Evolutionary conservation across 2,113 vertebrate genomes (phyloP).

Genomic region (Cyphomyrus plagiostoma): DNA sequence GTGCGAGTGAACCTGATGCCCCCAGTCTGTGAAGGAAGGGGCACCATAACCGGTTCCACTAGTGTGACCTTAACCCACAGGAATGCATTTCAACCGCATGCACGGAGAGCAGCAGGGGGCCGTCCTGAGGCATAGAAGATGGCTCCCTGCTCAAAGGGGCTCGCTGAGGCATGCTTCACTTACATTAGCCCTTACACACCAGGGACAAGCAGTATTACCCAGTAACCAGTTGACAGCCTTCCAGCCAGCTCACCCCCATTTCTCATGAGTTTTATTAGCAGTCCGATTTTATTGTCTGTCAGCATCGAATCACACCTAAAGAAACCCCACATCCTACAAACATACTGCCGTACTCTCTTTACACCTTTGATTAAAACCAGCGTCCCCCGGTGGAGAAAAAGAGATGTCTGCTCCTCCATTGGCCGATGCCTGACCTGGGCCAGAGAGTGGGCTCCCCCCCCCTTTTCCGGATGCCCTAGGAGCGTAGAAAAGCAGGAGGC

Average conservation of each 20-base stretch:
- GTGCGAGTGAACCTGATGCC: slow-evolving; percentile 2
- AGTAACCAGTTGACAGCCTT: background rate
- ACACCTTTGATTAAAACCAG: background rate
- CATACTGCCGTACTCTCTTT: background rate
- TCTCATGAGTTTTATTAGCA: background rate
- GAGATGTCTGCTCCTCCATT: background rate
- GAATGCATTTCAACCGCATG: background rate
- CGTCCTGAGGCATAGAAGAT: background rate
- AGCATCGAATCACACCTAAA: background rate
- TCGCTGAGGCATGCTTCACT: background rate
- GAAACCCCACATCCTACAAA: background rate
- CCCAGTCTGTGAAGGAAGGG: background rate
- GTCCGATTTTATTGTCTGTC: background rate
- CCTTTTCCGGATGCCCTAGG: background rate
- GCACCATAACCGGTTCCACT: background rate
- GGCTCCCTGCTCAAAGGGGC: background rate
- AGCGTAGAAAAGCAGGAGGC: background rate
- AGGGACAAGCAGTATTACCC: background rate
- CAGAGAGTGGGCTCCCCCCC: background rate
- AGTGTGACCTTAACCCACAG: slow-evolving; percentile 7
- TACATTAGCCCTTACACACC: background rate
- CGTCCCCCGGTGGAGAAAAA: background rate
- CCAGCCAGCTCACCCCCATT: background rate
- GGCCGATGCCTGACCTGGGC: background rate
- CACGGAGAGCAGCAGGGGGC: background rate